Evolutionary conservation across 2,797 vertebrate species (phyloP), one percentile per base, ranked within the genome.

Genomic region (Lacerta agilis): DNA sequence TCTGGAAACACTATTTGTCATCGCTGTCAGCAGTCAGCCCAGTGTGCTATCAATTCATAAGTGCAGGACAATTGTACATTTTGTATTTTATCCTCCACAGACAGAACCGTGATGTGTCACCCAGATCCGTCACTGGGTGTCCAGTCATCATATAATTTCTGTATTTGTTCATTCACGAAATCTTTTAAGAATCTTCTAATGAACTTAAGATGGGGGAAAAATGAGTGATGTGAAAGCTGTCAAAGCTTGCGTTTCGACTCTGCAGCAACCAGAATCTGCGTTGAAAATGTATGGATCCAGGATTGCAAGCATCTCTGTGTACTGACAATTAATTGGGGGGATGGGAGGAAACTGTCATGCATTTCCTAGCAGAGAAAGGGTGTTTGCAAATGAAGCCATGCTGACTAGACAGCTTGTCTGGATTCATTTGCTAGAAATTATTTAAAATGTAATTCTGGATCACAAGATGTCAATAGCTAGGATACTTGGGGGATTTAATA

Each of bases 1-100:
- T 79, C 90, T 93, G 88, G 88, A 94, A 87, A 66, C 61, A 33
- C 2, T 20, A 55, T 90, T 93, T 93, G 36, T 88, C 83, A 72
- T 64, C 71, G 72, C 89, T 86, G 84, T 41, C 87, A 86, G 0
- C 41, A 0, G 0, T 83, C 83, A 23, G 49, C 83, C 92, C 85
- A 79, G 0, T n/a, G 0, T 20, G 87, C 88, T 86, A 77, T 73
- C 85, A 43, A 90, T 89, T 91, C 79, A 33, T 66, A 25, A 91
- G 71, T n/a, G 9, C 3, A 3, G 0, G 27, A 23, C 29, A n/a
- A 82, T 76, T 71, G 2, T 36, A 36, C 1, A 79, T 76, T 85
- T 90, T 88, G 17, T 17, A 43, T 89, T 91, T 90, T 71, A 71
- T 38, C 71, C 83, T 75, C 80, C 43, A n/a, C 27, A 66, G 85